These are phyloP conservation scores for Phorcus lineatus DNA, from an alignment of 2,888 invertebrate species.

Conservation along the genomic window DNA sequence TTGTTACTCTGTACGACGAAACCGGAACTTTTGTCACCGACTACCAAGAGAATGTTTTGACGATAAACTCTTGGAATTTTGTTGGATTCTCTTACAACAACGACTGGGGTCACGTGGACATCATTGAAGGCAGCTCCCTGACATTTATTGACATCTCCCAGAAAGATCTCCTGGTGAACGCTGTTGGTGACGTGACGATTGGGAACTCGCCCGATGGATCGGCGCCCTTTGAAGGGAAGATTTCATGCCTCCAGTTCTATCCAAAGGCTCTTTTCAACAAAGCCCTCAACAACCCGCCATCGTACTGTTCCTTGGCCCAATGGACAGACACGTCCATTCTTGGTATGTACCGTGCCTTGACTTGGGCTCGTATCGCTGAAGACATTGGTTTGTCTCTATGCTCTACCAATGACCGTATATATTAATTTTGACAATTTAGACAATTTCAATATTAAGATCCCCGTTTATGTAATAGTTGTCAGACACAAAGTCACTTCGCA, in stretches of 20 bases:
- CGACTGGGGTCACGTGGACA: not conserved
- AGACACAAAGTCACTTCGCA: too few relatives aligned
- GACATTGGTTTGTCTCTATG: not conserved
- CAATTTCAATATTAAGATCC: too few relatives aligned
- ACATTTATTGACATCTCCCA: not conserved
- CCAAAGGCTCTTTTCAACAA: not conserved
- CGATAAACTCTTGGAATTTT: not conserved
- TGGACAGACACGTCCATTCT: not conserved
- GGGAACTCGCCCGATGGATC: not conserved
- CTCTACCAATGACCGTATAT: too few relatives aligned
- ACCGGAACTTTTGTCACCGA: not conserved
- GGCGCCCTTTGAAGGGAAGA: not conserved
- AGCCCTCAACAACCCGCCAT: not conserved
- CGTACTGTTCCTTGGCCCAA: not conserved
- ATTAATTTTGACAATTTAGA: too few relatives aligned
- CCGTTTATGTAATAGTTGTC: too few relatives aligned
- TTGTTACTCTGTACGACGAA: not conserved
- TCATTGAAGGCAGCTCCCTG: not conserved
- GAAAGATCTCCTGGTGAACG: not conserved
- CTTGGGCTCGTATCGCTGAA: not conserved
- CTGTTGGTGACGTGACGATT: not conserved
- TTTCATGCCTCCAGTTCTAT: not conserved
- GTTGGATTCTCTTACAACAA: conserved; percentile 1
- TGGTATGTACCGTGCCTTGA: not conserved
- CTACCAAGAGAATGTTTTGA: not conserved